Conservation (phyloP, 2,113 vertebrate species). For the Parotia lawesii region DNA sequence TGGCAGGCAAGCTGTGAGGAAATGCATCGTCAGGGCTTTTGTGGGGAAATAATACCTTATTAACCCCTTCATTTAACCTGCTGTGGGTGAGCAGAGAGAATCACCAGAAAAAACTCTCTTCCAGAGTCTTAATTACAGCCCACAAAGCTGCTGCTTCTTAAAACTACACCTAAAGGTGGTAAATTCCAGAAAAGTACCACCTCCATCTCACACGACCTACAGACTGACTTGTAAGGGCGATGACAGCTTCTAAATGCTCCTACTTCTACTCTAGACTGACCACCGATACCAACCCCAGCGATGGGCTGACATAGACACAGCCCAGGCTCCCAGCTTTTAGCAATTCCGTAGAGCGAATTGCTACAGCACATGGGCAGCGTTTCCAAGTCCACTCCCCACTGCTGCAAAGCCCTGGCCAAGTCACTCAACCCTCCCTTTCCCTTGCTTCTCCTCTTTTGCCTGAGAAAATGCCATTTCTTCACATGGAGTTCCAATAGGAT, state of each 20-base stretch:
- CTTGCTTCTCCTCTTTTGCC: background rate
- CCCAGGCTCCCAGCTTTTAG: accelerated
- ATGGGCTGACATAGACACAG: background rate
- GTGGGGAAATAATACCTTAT: conserved; percentile 86
- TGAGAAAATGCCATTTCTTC: background rate
- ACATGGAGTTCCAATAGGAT: background rate
- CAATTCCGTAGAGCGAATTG: background rate
- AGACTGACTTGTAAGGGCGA: background rate
- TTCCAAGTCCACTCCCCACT: background rate
- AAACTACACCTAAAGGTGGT: background rate
- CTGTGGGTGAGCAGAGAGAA: conserved; percentile 12
- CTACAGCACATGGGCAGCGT: accelerated
- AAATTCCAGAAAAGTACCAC: background rate
- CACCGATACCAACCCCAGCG: background rate
- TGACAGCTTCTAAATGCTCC: background rate
- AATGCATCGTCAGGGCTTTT: conserved; percentile 87
- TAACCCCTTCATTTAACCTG: conserved; percentile 76
- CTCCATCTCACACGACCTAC: background rate
- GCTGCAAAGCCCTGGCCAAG: accelerated
- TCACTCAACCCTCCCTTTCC: no score
- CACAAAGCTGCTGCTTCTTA: background rate
- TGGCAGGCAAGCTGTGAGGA: conserved; percentile 79
- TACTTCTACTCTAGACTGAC: background rate
- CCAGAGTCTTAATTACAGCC: conserved; percentile 7
- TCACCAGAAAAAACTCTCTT: background rate